These are phyloP conservation scores for Crematogaster levior DNA, from an alignment of 2,888 invertebrate genomes.

Conservation along the genomic window DNA sequence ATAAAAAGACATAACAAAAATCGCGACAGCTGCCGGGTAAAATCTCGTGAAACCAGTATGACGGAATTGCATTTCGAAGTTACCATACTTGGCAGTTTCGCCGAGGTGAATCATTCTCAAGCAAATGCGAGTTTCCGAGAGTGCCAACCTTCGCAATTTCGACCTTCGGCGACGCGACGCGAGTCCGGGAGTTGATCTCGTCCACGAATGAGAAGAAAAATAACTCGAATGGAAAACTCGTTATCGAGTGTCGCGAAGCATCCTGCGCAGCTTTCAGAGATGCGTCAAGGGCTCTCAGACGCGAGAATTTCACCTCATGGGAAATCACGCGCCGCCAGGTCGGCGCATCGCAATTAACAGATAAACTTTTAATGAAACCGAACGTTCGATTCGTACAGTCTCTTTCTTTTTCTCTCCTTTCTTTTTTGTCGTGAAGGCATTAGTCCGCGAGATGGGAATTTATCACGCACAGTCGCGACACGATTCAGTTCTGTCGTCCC, in stretches of 20 bases:
- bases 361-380: constrained; percentile 68
- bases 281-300: constrained; percentile 7
- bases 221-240: constrained; percentile 67
- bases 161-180: constrained; percentile 22
- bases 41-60: constrained; percentile 10
- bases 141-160: constrained; percentile 31
- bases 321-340: constrained; percentile 68
- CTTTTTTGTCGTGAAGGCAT: background rate
- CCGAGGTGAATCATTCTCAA: constrained; percentile 15
- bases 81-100: constrained; percentile 16
- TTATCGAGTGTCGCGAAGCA: constrained; percentile 63
- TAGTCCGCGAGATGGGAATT: background rate
- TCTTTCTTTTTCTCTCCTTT: too few species aligned
- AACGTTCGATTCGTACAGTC: constrained; percentile 36
- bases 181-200: background rate
- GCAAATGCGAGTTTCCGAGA: constrained; percentile 37
- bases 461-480: constrained; percentile 6
- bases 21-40: background rate
- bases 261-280: constrained; percentile 54
- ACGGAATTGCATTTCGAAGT: constrained; percentile 23
- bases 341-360: constrained; percentile 67
- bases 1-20: background rate
- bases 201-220: constrained; percentile 30
- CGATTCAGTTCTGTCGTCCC: background rate
- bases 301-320: constrained; percentile 65